These are phyloP conservation scores for Salmo trutta DNA, from an alignment of 2,797 vertebrate species.

Conservation along the genomic window DNA sequence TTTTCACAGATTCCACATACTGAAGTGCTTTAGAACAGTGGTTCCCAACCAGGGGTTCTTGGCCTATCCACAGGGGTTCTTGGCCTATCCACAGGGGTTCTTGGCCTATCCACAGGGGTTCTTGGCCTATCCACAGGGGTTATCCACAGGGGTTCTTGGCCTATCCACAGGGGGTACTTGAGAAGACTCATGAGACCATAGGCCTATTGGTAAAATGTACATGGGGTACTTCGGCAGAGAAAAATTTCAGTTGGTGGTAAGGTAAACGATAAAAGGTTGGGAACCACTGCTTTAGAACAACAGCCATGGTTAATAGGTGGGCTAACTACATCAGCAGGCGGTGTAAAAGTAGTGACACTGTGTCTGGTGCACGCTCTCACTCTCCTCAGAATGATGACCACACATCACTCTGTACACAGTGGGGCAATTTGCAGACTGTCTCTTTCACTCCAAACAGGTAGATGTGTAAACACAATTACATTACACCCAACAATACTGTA, in stretches of 20 bases:
- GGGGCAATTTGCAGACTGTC: not conserved
- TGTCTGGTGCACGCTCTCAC: not conserved
- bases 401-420: not conserved
- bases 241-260: not conserved
- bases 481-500: not conserved
- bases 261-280: not conserved
- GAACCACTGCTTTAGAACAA: not conserved
- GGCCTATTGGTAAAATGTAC: too few relatives aligned
- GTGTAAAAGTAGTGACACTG: not conserved
- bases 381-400: not conserved
- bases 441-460: not conserved
- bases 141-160: too few relatives aligned
- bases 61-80: too few relatives aligned
- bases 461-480: conserved; percentile 7
- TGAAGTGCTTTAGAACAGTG: not conserved
- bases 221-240: not conserved
- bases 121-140: too few relatives aligned
- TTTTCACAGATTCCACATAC: not conserved
- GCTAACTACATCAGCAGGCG: not conserved
- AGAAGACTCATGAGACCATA: too few relatives aligned
- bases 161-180: too few relatives aligned
- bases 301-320: not conserved
- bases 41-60: too few relatives aligned
- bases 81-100: too few relatives aligned
- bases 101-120: too few relatives aligned